phyloP scores from a whole-genome alignment of 2,113 vertebrate genomes.

The Podilymbus podiceps region DNA sequence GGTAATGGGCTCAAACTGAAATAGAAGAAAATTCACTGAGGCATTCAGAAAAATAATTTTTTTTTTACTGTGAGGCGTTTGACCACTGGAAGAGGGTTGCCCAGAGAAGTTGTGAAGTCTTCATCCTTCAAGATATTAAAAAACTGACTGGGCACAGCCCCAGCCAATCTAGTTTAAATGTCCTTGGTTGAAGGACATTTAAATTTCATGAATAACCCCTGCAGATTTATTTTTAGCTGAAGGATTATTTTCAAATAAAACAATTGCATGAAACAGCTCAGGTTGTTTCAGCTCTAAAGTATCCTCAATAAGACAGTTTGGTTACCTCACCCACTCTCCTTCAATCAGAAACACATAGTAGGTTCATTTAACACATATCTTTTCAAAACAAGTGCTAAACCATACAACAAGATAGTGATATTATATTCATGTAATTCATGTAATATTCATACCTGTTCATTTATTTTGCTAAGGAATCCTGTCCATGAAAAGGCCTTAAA shows the following conservation, averaged over 20 bases:
- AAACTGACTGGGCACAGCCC: not conserved
- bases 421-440: not conserved
- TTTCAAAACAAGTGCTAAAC: not conserved
- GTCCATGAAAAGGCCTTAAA: not conserved
- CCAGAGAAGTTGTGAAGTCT: not conserved
- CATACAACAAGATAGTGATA: not conserved
- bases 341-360: not conserved
- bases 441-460: rapidly evolving
- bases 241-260: not conserved
- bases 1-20: not conserved
- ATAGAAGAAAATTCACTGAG: not conserved
- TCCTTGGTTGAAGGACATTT: not conserved
- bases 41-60: not conserved
- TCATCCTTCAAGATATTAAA: not conserved
- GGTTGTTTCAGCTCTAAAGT: not conserved
- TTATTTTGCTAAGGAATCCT: not conserved
- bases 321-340: not conserved
- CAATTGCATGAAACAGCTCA: not conserved
- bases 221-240: not conserved
- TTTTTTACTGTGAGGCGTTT: not conserved
- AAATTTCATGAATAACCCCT: not conserved
- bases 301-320: not conserved
- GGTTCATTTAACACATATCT: not conserved
- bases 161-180: not conserved
- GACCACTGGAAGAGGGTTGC: not conserved